Evolutionary conservation across 2,888 invertebrate species (phyloP).

Genomic region (Lathronympha strigana): DNA sequence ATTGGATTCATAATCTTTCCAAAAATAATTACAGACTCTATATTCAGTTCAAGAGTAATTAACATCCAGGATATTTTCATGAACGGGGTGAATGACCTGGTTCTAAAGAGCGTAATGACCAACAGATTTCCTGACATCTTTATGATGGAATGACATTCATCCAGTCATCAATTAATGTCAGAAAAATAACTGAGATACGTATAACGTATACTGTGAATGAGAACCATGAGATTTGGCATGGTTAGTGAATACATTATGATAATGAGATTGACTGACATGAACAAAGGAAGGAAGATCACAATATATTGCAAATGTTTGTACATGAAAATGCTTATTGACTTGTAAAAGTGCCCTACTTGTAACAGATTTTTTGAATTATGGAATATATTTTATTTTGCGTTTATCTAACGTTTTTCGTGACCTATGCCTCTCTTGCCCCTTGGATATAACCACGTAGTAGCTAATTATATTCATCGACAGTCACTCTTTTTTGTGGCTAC

Average conservation of each 20-base stretch:
- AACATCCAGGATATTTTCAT: slow-evolving; percentile 21
- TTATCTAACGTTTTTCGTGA: too few relatives aligned
- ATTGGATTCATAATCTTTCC: not conserved
- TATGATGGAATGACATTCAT: slow-evolving; percentile 22
- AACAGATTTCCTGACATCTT: slow-evolving; percentile 26
- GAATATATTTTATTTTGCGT: too few relatives aligned
- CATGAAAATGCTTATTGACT: too few relatives aligned
- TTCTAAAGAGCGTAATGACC: slow-evolving; percentile 27
- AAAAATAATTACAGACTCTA: not conserved
- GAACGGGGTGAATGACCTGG: slow-evolving; percentile 15
- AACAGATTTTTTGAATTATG: too few relatives aligned
- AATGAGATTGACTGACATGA: not conserved
- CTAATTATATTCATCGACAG: too few relatives aligned
- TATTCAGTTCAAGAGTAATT: not conserved
- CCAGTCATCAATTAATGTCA: slow-evolving; percentile 36
- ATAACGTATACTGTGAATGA: not conserved
- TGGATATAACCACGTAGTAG: too few relatives aligned
- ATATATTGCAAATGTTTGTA: too few relatives aligned
- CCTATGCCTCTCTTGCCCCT: too few relatives aligned
- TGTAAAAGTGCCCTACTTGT: too few relatives aligned
- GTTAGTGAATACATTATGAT: slow-evolving; percentile 22
- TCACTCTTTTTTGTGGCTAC: too few relatives aligned
- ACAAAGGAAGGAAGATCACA: too few relatives aligned
- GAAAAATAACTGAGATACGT: slow-evolving; percentile 11
- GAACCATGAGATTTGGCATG: slow-evolving; percentile 22